Conservation (phyloP, 2,797 vertebrate species). For the Taeniopygia guttata region DNA sequence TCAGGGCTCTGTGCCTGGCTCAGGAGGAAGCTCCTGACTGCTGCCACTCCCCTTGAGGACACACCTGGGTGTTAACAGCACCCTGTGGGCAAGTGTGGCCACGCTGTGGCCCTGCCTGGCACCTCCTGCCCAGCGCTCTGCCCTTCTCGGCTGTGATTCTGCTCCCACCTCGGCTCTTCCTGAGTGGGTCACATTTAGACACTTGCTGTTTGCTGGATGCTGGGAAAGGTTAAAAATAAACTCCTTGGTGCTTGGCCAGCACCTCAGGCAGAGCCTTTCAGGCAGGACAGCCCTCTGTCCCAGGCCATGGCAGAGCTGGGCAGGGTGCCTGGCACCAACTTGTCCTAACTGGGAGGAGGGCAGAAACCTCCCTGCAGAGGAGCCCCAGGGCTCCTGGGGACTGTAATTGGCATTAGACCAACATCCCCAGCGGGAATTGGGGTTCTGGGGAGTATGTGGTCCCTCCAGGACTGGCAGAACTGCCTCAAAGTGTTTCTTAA, state of each 20-base stretch:
- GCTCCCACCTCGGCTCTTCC: neutral
- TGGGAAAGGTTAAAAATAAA: conserved; percentile 38
- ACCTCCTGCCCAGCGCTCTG: neutral
- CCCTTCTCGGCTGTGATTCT: neutral
- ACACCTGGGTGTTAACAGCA: neutral
- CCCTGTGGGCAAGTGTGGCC: rapidly evolving
- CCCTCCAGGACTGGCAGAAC: neutral
- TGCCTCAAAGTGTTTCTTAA: neutral
- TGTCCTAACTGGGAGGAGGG: neutral
- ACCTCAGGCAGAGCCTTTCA: neutral
- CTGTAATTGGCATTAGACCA: neutral
- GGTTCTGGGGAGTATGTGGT: neutral
- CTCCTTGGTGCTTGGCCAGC: neutral
- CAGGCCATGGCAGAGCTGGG: neutral
- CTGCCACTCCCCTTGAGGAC: neutral
- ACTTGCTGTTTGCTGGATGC: neutral
- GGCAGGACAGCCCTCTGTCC: neutral
- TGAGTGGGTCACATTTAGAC: neutral
- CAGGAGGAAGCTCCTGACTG: neutral
- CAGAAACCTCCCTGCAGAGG: neutral
- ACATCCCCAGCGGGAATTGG: neutral
- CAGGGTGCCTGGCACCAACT: rapidly evolving
- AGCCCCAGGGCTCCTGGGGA: neutral
- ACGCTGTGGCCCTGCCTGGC: neutral
- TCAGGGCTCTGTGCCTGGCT: neutral